Evolutionary conservation across 2,888 invertebrate species (phyloP).

Genomic region (Agrochola lota): DNA sequence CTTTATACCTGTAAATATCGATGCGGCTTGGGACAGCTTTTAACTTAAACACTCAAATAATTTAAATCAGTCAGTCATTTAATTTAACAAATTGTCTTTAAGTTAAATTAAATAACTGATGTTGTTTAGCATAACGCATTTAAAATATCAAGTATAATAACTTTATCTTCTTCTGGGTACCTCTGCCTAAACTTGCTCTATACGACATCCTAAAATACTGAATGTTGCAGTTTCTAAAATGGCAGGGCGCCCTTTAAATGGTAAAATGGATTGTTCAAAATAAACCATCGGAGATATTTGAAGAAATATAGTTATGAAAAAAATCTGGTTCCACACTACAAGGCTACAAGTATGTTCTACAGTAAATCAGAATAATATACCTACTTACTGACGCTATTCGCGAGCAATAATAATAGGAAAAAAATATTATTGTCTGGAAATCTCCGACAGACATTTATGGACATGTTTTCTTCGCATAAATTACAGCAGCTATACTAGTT

Average conservation of each 20-base stretch:
- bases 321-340: neutral
- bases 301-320: neutral
- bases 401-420: neutral
- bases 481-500: slow-evolving; percentile 23
- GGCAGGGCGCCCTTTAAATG: no score
- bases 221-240: no score
- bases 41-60: neutral
- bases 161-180: neutral
- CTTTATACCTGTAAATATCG: neutral
- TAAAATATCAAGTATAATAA: neutral
- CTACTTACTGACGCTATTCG: no score
- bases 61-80: neutral
- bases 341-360: neutral
- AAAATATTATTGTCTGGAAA: slow-evolving; percentile 30
- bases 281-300: neutral
- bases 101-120: neutral
- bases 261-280: no score
- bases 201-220: no score
- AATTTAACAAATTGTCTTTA: neutral
- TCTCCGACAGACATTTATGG: slow-evolving; percentile 33
- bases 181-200: no score
- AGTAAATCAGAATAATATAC: no score
- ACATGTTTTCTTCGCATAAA: slow-evolving; percentile 51
- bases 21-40: neutral
- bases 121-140: neutral